phyloP scores from a whole-genome alignment of 2,113 vertebrate species.

The Arothron firmamentum region DNA sequence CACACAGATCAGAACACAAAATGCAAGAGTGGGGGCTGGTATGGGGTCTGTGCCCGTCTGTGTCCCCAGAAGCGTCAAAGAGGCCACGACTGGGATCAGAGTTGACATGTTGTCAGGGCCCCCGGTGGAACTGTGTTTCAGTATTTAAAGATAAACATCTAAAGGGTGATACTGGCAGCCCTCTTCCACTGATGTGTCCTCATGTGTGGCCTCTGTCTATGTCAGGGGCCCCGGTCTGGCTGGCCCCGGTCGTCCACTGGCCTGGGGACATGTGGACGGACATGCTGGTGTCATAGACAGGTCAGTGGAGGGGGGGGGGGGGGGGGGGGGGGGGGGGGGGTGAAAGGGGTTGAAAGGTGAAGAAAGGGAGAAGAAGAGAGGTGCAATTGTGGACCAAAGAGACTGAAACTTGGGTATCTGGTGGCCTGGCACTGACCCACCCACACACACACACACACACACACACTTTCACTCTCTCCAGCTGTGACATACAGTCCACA shows the following conservation, averaged over 20 bases:
- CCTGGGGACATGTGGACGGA: slow-evolving; percentile 51
- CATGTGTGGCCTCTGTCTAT: slow-evolving; percentile 41
- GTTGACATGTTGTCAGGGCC: slow-evolving; percentile 25
- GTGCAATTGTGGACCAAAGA: slow-evolving; percentile 38
- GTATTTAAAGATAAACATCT: slow-evolving; percentile 30
- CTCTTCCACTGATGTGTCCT: slow-evolving; percentile 27
- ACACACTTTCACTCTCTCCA: background rate
- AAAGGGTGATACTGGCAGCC: slow-evolving; percentile 2
- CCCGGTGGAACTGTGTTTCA: slow-evolving; percentile 2
- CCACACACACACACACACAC: slow-evolving; percentile 3
- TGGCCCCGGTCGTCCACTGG: slow-evolving; percentile 37
- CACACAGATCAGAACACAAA: slow-evolving; percentile 40
- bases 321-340: slow-evolving; percentile 32
- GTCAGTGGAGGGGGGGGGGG: slow-evolving; percentile 37
- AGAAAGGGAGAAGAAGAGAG: slow-evolving; percentile 49
- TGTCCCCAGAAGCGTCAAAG: slow-evolving; percentile 16
- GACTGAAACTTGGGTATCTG: background rate
- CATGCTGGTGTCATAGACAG: slow-evolving; percentile 61
- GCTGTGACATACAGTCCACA: slow-evolving; percentile 78
- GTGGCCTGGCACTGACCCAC: background rate
- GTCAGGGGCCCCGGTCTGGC: slow-evolving; percentile 41
- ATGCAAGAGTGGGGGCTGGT: background rate
- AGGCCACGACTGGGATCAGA: slow-evolving; percentile 6
- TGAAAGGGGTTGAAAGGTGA: slow-evolving; percentile 66
- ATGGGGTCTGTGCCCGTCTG: slow-evolving; percentile 9